Conservation (phyloP, 2,113 vertebrate genomes). For the Amblyornis subalaris region DNA sequence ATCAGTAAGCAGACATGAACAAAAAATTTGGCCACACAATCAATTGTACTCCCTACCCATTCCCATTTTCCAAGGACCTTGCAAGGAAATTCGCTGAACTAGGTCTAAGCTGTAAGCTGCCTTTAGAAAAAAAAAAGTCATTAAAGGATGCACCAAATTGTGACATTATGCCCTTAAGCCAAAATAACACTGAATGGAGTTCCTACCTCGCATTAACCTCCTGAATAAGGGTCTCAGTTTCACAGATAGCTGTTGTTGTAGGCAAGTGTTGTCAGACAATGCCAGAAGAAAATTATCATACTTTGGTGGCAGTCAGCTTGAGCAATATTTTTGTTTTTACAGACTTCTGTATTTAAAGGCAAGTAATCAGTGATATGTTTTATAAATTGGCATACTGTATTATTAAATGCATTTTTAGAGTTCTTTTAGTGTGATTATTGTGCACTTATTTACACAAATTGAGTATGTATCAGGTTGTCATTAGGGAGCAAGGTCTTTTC, state of each 20-base stretch:
- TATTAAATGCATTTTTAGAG: neutral
- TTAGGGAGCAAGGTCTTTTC: neutral
- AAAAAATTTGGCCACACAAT: slow-evolving; percentile 78
- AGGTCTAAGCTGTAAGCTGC: slow-evolving; percentile 76
- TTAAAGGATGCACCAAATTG: slow-evolving; percentile 81
- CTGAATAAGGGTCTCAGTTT: slow-evolving; percentile 70
- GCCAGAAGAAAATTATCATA: slow-evolving; percentile 11
- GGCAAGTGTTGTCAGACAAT: slow-evolving; percentile 52
- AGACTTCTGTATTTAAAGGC: slow-evolving; percentile 24
- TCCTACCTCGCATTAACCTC: slow-evolving; percentile 75
- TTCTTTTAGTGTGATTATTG: neutral
- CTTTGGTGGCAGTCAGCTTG: slow-evolving; percentile 5
- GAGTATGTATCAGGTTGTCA: neutral
- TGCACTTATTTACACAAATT: neutral
- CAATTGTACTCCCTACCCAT: slow-evolving; percentile 67
- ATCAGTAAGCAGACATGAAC: slow-evolving; percentile 82
- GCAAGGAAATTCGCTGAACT: slow-evolving; percentile 79
- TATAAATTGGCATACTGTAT: neutral
- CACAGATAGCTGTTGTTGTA: slow-evolving; percentile 64
- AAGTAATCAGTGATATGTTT: neutral
- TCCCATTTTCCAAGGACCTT: slow-evolving; percentile 75
- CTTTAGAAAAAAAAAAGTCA: slow-evolving; percentile 71
- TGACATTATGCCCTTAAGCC: slow-evolving; percentile 81
- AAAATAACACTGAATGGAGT: slow-evolving; percentile 78
- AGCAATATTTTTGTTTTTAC: neutral